These are phyloP conservation scores for Gymnorhina tibicen DNA, from an alignment of 2,113 vertebrate species.

Conservation along the genomic window DNA sequence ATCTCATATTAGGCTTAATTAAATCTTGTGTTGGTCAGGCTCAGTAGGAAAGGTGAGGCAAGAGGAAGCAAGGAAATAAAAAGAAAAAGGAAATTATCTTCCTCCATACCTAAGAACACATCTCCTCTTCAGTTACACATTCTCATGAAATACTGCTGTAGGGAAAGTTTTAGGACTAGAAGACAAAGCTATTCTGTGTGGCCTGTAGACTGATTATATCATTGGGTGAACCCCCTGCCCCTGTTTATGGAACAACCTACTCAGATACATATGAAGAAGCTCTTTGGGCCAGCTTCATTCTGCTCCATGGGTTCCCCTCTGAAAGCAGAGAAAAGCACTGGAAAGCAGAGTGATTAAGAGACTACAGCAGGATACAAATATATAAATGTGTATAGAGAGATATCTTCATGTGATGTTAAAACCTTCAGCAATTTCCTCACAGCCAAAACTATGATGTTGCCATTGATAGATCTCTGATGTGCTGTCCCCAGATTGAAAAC, in stretches of 20 bases:
- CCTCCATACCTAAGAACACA: not conserved
- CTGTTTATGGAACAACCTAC: not conserved
- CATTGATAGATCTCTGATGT: not conserved
- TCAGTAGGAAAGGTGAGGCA: not conserved
- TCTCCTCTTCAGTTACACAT: not conserved
- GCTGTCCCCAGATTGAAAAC: not conserved
- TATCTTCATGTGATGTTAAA: fast-evolving
- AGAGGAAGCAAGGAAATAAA: not conserved
- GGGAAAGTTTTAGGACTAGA: not conserved
- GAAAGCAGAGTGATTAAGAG: not conserved
- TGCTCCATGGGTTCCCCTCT: not conserved
- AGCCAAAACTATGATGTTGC: not conserved
- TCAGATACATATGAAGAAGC: not conserved
- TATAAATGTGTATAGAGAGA: no score
- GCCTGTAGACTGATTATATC: not conserved
- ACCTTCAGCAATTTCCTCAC: not conserved
- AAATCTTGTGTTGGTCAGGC: not conserved
- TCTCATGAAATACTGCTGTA: not conserved
- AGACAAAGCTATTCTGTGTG: not conserved
- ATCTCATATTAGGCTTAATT: not conserved
- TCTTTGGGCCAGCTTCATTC: not conserved
- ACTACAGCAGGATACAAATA: not conserved
- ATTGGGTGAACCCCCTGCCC: fast-evolving
- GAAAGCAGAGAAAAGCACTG: not conserved
- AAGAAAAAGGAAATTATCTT: not conserved